phyloP scores from a whole-genome alignment of 2,113 vertebrate genomes.

The Thalassarche chlororhynchos region DNA sequence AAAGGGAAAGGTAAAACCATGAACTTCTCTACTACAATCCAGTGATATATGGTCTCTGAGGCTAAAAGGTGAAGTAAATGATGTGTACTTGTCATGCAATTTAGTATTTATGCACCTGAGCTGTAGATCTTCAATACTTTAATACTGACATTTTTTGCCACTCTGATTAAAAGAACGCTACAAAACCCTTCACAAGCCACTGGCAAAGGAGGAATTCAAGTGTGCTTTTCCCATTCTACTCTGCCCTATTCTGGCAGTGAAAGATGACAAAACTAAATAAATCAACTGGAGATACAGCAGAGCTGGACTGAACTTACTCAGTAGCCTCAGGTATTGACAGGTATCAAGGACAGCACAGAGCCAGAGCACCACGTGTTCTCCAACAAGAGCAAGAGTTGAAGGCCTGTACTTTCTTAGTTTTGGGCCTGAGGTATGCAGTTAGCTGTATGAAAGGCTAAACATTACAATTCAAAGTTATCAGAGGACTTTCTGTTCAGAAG shows the following conservation, averaged over 20 bases:
- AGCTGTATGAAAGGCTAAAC: neutral
- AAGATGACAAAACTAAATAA: neutral
- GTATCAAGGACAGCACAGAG: neutral
- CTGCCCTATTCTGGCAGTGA: neutral
- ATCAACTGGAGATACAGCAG: neutral
- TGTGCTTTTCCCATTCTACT: neutral
- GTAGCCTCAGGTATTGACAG: neutral
- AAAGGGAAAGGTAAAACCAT: neutral
- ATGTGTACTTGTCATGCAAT: neutral
- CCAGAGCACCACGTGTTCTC: rapidly evolving
- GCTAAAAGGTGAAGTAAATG: neutral
- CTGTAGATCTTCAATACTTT: neutral
- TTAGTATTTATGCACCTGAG: neutral
- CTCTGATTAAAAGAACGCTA: neutral
- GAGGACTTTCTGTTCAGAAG: neutral
- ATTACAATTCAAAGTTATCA: neutral
- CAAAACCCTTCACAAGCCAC: neutral
- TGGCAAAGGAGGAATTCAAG: neutral
- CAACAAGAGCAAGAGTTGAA: neutral
- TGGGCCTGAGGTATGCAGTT: neutral
- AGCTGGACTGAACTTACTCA: neutral
- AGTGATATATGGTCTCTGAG: neutral
- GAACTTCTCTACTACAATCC: neutral
- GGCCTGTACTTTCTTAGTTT: neutral
- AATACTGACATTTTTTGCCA: neutral